phyloP scores from a whole-genome alignment of 2,113 vertebrate species.

The Perca flavescens region DNA sequence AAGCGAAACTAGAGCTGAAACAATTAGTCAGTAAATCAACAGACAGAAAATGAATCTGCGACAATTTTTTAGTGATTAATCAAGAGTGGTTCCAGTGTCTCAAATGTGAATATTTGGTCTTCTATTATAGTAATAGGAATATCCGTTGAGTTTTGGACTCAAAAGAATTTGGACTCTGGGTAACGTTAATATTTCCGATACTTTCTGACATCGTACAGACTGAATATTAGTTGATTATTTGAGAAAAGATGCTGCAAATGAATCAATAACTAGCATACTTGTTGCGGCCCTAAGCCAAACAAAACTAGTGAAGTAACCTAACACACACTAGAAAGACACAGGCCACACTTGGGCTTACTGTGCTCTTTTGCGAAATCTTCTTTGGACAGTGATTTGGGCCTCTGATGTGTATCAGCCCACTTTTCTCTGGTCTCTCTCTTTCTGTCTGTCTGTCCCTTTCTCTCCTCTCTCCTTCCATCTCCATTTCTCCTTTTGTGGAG shows the following conservation, averaged over 20 bases:
- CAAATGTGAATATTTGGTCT: background rate
- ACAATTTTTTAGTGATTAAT: background rate
- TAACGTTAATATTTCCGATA: no score
- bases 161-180: background rate
- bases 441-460: conserved; percentile 56
- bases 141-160: background rate
- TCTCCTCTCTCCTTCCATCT: conserved; percentile 51
- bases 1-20: background rate
- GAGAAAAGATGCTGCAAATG: background rate
- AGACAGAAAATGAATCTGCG: background rate
- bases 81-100: no score
- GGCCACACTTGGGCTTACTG: conserved; percentile 16
- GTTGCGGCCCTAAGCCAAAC: background rate
- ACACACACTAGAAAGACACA: background rate
- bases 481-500: conserved; percentile 72
- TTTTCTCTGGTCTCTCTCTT: conserved; percentile 49
- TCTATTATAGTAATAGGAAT: background rate
- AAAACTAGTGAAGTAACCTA: background rate
- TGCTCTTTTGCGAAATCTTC: conserved; percentile 8
- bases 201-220: background rate
- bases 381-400: conserved; percentile 31
- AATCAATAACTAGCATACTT: conserved; percentile 1
- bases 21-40: background rate
- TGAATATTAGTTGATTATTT: background rate
- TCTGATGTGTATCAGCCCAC: conserved; percentile 57